Conservation (phyloP, 2,113 vertebrate species). For the Epinephelus fuscoguttatus region DNA sequence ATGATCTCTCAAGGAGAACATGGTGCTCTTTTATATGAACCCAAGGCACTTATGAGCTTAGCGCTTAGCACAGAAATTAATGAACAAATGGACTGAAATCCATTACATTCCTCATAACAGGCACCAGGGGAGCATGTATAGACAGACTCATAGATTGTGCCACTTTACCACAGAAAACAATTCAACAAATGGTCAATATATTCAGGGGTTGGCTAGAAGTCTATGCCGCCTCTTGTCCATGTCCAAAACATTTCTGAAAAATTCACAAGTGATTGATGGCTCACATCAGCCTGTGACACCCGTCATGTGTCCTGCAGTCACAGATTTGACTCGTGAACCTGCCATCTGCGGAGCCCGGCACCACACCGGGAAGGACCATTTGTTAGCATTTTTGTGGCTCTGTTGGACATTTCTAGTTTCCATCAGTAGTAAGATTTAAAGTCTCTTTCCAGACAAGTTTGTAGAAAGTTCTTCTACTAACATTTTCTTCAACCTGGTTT, state of each 20-base stretch:
- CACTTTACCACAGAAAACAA: slow-evolving; percentile 10
- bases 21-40: slow-evolving; percentile 32
- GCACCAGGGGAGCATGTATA: slow-evolving; percentile 4
- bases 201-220: not conserved
- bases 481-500: no score
- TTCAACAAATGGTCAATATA: slow-evolving; percentile 3
- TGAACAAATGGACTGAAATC: slow-evolving; percentile 42
- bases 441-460: no score
- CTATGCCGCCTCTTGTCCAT: not conserved
- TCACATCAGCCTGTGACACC: slow-evolving; percentile 30
- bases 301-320: slow-evolving; percentile 42
- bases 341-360: slow-evolving; percentile 24
- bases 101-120: slow-evolving; percentile 36
- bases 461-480: no score
- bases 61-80: slow-evolving; percentile 28
- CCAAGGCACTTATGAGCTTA: slow-evolving; percentile 21
- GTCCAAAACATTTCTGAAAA: slow-evolving; percentile 21
- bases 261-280: slow-evolving; percentile 35
- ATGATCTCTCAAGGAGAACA: slow-evolving; percentile 24
- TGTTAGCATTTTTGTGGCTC: slow-evolving; percentile 9
- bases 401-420: slow-evolving; percentile 5
- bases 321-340: slow-evolving; percentile 44
- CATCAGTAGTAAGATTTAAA: not conserved
- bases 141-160: not conserved
- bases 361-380: slow-evolving; percentile 20